Conservation (phyloP, 2,113 vertebrate genomes). For the Glaucomys volans region DNA sequence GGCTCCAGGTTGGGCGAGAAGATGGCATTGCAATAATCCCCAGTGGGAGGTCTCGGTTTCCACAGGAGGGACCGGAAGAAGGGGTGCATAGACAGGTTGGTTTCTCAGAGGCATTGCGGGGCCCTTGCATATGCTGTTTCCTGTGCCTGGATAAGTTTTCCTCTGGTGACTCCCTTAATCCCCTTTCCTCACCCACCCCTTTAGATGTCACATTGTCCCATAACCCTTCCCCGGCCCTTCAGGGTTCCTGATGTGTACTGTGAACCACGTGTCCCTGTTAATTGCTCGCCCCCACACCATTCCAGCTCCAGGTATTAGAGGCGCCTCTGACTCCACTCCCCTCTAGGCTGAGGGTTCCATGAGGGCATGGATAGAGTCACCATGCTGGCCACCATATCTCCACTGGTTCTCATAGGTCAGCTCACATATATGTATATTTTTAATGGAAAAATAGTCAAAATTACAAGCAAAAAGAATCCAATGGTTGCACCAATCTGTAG, state of each 20-base stretch:
- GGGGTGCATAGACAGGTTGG: background rate
- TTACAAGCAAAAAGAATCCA: background rate
- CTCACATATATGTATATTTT: background rate
- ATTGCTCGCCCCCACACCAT: no score
- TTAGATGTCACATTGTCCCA: background rate
- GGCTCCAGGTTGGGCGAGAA: background rate
- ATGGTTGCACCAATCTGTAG: no score
- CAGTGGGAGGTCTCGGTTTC: background rate
- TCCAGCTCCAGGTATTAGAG: background rate
- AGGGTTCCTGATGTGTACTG: no score
- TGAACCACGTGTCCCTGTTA: background rate
- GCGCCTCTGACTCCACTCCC: no score
- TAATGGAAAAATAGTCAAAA: background rate
- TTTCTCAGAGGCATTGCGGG: background rate
- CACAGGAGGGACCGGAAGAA: background rate
- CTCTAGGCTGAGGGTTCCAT: background rate
- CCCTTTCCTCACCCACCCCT: background rate
- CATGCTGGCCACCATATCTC: background rate
- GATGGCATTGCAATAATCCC: no score
- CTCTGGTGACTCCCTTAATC: background rate
- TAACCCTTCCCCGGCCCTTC: background rate
- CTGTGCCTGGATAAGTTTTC: background rate
- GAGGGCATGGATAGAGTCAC: background rate
- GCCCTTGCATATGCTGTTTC: background rate
- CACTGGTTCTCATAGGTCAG: background rate